These are phyloP conservation scores for Pantala flavescens DNA, from an alignment of 1,140 invertebrate species.

Conservation along the genomic window DNA sequence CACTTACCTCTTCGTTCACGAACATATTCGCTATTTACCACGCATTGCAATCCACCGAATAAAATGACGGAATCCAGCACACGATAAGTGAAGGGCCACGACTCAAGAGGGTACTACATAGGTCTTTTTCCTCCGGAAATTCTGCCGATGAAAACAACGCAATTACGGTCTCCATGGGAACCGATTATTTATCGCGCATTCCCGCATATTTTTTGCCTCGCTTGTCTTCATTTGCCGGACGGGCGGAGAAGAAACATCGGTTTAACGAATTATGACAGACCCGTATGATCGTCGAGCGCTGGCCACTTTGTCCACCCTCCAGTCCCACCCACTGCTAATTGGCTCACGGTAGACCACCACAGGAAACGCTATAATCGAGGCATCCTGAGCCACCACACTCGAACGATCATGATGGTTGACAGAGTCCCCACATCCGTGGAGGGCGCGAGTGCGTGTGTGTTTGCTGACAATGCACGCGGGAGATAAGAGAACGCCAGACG, in stretches of 20 bases:
- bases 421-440: not conserved
- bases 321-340: not conserved
- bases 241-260: not conserved
- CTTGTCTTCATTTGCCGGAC: constrained; percentile 4
- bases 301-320: not conserved
- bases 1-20: too few relatives aligned
- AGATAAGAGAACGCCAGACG: too few relatives aligned
- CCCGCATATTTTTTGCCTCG: not conserved
- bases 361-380: not conserved
- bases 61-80: too few relatives aligned
- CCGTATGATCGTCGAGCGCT: not conserved
- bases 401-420: not conserved
- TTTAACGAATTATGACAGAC: not conserved
- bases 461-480: too few relatives aligned
- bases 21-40: too few relatives aligned
- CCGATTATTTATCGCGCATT: not conserved
- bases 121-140: too few relatives aligned
- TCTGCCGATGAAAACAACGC: too few relatives aligned
- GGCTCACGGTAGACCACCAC: constrained; percentile 1
- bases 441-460: too few relatives aligned
- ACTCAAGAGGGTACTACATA: too few relatives aligned
- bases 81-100: too few relatives aligned
- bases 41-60: too few relatives aligned
- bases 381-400: not conserved
- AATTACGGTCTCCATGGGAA: too few relatives aligned